Base-by-base conservation (phyloP, 2,797 vertebrate species). In the Danionella dracula region DNA sequence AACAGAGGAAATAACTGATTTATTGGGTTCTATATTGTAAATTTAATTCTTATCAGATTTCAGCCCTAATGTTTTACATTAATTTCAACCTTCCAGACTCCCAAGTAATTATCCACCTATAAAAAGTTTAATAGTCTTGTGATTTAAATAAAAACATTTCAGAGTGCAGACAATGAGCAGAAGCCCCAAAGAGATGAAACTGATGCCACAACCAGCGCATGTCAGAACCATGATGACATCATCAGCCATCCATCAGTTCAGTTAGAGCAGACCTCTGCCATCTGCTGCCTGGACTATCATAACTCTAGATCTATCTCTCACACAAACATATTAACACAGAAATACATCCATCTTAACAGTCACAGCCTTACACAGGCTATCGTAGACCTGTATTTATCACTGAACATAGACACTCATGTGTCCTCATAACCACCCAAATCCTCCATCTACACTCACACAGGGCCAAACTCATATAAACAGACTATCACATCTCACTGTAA, bases 181-280 rank as follows among this genome's bases (percentile, higher is more conserved):
- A 88, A 92, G 91, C 94, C 93, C 93, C 83, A 82, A 64, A 83
- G 88, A 89, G 90, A 93, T 82, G 81, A 90, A 94, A 93, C 92
- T 91, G 89, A 92, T 92, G 91, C 84, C 90, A 86, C 84, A 79
- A 79, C 81, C 73, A 83, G 75, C 62, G 82, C 81, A 90, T 93
- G 93, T 94, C 93, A 93, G 91, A 87, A 90, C 81, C 68, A 77
- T 90, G 91, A 95, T 97, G 94, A 97, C 93, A 97, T 98, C 95
- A 97, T 92, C 90, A 89, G 88, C 89, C 90, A 96, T 95, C 92
- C 88, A 94, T 97, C 92, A 94, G 78, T 80, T 82, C 85, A 86
- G 85, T 86, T 88, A 89, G 89, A 83, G 91, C 85, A 86, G 81
- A 80, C 88, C 89, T 85, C 87, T 88, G 89, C 93, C 95, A 96